Evolutionary conservation across 2,888 invertebrate species (phyloP), one percentile per base, ranked within the genome.

Genomic region (Entomobrya proxima): DNA sequence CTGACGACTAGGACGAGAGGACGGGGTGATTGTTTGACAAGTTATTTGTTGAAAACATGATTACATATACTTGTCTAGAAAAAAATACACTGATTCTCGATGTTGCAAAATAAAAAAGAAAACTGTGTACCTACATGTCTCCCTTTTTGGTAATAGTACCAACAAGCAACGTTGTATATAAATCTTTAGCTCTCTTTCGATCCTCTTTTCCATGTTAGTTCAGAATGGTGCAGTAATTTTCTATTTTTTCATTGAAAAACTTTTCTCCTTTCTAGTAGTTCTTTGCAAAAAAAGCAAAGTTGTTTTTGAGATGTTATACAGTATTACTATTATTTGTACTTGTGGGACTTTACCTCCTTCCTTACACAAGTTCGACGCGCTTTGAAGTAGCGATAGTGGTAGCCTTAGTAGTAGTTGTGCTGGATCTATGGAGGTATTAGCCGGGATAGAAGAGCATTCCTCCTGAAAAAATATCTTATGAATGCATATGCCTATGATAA

Each of bases 1-100:
- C 7, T 44, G 44, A 27, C n/a, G n/a, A n/a, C n/a, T n/a, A n/a
- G n/a, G n/a, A n/a, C n/a, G n/a, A n/a, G n/a, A n/a, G n/a, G n/a
- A 75, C 44, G 58, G 50, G 82, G 82, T 82, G 74, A 82, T 69
- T 75, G 83, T n/a, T 83, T 83, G 83, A 83, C 76, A 67, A 76
- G 83, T 75, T 83, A 83, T 83, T 83, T 76, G 67, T n/a, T 37
- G 44, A 82, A 35, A 61, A 75, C 15, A 69, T 40, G n/a, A 76
- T 58, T 58, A 75, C 52, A 75, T 55, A n/a, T n/a, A 50, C 30
- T 50, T 52, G 13, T 24, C 32, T 50, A 32, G 32, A 30, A 21
- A 50, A 50, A 18, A 30, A 21, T 2, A n/a, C n/a, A n/a, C n/a
- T n/a, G n/a, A n/a, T n/a, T n/a, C n/a, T n/a, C n/a, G n/a, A n/a